Evolutionary conservation across 2,797 vertebrate genomes (phyloP).

Genomic region (Gastrophryne carolinensis): DNA sequence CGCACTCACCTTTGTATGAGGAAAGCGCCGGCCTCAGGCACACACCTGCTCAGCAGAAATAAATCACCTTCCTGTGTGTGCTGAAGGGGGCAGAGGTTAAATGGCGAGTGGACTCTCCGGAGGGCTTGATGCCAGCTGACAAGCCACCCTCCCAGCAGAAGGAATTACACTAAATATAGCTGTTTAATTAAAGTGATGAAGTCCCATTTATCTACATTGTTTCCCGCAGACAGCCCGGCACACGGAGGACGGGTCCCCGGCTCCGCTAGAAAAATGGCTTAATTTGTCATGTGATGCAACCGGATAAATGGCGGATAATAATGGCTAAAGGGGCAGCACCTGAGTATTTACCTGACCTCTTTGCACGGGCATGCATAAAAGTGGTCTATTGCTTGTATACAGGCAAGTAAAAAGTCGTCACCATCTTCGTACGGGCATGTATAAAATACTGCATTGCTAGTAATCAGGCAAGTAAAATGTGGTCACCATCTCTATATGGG

Average conservation of each 20-base stretch:
- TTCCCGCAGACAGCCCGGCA: not conserved
- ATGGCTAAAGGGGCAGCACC: too few species aligned
- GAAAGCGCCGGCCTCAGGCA: not conserved
- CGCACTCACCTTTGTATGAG: too few species aligned
- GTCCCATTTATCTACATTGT: conserved; percentile 5
- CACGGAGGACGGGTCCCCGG: not conserved
- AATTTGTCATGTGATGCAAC: not conserved
- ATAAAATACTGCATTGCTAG: too few species aligned
- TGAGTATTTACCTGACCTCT: too few species aligned
- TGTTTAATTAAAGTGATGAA: conserved; percentile 9
- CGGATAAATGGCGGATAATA: too few species aligned
- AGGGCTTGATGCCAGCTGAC: not conserved
- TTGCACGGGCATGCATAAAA: too few species aligned
- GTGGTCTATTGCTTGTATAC: too few species aligned
- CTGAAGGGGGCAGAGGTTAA: conserved; percentile 19
- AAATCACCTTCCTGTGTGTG: not conserved
- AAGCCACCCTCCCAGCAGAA: not conserved
- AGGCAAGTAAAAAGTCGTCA: too few species aligned
- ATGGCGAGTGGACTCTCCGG: conserved; percentile 22
- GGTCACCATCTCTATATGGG: too few species aligned
- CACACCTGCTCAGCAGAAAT: not conserved
- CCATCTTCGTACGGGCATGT: too few species aligned
- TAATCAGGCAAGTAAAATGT: too few species aligned
- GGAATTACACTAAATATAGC: not conserved
- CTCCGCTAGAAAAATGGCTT: not conserved